Evolutionary conservation across 2,797 vertebrate species (phyloP).

Genomic region (Centropyge bicolor): DNA sequence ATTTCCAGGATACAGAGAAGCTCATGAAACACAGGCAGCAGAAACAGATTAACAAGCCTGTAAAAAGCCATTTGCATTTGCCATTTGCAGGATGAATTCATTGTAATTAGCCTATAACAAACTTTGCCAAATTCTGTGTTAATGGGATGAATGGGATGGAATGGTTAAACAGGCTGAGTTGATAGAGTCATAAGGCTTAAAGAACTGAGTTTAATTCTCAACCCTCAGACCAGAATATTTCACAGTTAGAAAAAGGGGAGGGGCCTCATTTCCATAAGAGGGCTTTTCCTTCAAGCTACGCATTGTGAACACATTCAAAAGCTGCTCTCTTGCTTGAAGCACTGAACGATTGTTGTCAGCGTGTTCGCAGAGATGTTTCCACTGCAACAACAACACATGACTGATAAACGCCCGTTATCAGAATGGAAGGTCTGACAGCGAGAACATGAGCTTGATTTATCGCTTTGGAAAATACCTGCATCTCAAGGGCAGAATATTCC

Average conservation of each 20-base stretch:
- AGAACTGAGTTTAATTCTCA: too few relatives aligned
- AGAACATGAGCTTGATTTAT: constrained; percentile 15
- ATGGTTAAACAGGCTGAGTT: constrained; percentile 10
- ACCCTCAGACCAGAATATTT: constrained; percentile 54
- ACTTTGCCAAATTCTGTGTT: neutral
- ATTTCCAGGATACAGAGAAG: neutral
- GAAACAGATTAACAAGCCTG: constrained; percentile 24
- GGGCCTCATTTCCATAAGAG: constrained; percentile 51
- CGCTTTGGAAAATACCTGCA: neutral
- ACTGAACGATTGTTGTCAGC: constrained; percentile 3
- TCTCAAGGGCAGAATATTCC: neutral
- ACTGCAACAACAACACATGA: neutral
- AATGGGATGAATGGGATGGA: neutral
- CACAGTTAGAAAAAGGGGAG: constrained; percentile 29
- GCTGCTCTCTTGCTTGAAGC: neutral
- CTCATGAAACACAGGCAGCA: neutral
- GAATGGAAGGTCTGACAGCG: neutral
- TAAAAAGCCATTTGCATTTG: too few relatives aligned
- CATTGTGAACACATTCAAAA: constrained; percentile 22
- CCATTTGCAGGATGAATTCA: constrained; percentile 20
- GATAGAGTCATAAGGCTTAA: constrained; percentile 32
- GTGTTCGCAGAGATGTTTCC: constrained; percentile 6
- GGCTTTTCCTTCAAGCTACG: constrained; percentile 31
- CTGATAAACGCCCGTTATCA: neutral
- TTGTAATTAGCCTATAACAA: constrained; percentile 16